phyloP scores from a whole-genome alignment of 2,113 vertebrate species.

The Melanostigma gelatinosum region DNA sequence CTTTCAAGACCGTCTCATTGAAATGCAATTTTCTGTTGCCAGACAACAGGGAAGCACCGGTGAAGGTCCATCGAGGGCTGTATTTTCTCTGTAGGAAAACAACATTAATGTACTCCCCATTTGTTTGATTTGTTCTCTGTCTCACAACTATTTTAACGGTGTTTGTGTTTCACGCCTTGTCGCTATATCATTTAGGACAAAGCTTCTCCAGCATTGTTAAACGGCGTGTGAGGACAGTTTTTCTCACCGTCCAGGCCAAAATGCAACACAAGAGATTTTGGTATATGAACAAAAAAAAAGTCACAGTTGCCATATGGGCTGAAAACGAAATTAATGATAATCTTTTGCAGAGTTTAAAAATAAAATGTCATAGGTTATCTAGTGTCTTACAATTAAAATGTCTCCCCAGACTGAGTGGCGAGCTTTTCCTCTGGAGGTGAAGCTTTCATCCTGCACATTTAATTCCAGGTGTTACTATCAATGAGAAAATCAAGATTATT shows the following conservation, averaged over 20 bases:
- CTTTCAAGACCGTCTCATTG: slow-evolving; percentile 23
- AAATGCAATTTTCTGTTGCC: background rate
- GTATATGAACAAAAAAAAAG: background rate
- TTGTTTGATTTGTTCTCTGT: background rate
- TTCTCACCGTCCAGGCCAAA: background rate
- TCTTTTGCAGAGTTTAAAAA: background rate
- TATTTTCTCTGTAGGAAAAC: slow-evolving; percentile 2
- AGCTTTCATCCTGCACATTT: background rate
- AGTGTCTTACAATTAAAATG: slow-evolving; percentile 2
- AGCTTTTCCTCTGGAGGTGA: background rate
- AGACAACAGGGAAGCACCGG: background rate
- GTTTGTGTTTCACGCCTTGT: background rate
- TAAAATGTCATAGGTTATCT: background rate
- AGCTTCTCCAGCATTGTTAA: background rate
- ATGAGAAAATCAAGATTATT: slow-evolving; percentile 16
- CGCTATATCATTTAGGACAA: background rate
- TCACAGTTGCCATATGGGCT: background rate
- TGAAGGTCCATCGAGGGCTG: background rate
- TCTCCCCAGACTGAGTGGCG: background rate
- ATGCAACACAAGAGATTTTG: background rate
- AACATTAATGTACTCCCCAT: background rate
- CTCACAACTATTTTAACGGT: background rate
- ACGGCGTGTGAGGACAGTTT: background rate
- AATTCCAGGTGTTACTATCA: background rate
- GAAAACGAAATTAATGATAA: background rate